These are phyloP conservation scores for Hyphantria cunea DNA, from an alignment of 1,140 invertebrate species.

Conservation along the genomic window DNA sequence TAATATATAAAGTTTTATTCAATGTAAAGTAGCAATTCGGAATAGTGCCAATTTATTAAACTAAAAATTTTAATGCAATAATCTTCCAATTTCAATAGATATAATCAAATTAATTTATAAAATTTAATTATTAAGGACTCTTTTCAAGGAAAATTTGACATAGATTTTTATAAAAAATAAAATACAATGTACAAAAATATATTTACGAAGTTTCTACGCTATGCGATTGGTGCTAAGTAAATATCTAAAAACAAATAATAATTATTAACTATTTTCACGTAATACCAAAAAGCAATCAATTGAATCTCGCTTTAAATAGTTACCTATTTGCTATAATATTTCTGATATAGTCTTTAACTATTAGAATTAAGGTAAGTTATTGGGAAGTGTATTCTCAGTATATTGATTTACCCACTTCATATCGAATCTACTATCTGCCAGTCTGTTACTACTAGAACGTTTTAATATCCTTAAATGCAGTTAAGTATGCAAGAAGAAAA, in stretches of 20 bases:
- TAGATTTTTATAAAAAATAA: conserved; percentile 22
- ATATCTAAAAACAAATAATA: conserved; percentile 21
- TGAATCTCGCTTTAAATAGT: conserved; percentile 38
- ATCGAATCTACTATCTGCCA: too few relatives aligned
- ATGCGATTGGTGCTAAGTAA: conserved; percentile 44
- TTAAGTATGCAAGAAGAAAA: too few relatives aligned
- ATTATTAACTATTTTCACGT: conserved; percentile 13
- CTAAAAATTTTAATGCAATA: too few relatives aligned
- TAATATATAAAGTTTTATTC: not conserved
- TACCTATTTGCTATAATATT: conserved; percentile 38
- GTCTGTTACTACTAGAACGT: too few relatives aligned
- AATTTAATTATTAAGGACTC: not conserved
- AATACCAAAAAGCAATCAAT: conserved; percentile 38
- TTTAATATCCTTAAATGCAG: too few relatives aligned
- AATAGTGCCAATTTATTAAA: conserved; percentile 18
- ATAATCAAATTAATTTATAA: too few relatives aligned
- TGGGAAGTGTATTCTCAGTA: not conserved
- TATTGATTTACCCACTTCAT: not conserved
- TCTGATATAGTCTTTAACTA: conserved; percentile 3
- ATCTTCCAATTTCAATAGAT: too few relatives aligned
- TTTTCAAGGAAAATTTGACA: too few relatives aligned
- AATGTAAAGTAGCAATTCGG: not conserved
- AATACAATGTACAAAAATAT: conserved; percentile 23
- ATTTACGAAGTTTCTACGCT: conserved; percentile 32
- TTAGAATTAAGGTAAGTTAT: conserved; percentile 4